Evolutionary conservation across 2,113 vertebrate species (phyloP), one percentile per base, ranked within the genome.

Genomic region (Austrofundulus limnaeus): DNA sequence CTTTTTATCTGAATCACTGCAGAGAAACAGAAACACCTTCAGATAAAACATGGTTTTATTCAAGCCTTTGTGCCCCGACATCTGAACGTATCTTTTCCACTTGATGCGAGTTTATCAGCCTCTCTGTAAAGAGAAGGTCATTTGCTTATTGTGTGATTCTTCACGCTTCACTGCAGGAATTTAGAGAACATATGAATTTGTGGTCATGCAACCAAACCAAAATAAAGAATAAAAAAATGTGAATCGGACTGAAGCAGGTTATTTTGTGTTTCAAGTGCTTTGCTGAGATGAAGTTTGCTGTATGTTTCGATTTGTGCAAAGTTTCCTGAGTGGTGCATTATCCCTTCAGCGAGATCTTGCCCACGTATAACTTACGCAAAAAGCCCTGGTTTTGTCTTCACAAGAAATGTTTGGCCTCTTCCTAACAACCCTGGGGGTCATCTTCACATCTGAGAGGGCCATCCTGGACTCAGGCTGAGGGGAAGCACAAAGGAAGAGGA

Each of bases 391-490:
- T 70, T 61, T 50, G 31, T 79, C 74, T 75, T 72, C 66, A 63
- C 75, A 66, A 78, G 77, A 81, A 82, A 87, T 74, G 73, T 66
- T 45, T 55, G 69, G 63, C 70, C 73, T 73, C 72, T 75, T 81
- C 76, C 46, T 62, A 79, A 52, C 56, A 71, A 78, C 71, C 70
- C 56, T 42, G 5, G 74, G 81, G 86, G 78, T 88, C 86, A 88
- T 87, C 84, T 77, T 74, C 81, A 87, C 72, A 81, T 79, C 77
- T 77, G 63, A 80, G 65, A 72, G 70, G 78, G 70, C 54, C 76
- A 88, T 88, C 85, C 85, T 90, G 77, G 63, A 21, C 69, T 78
- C 60, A 48, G 61, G 67, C 63, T 52, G 58, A 80, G 37, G 66
- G 80, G 70, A 85, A 84, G 56, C 78, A 55, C 19, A 19, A 80